A percentile compares a stretch with the other conserved stretches of the same genome.
These are phyloP conservation scores for Hormaphis cornu DNA, from an alignment of 1,140 invertebrate species.

Conservation along the genomic window DNA sequence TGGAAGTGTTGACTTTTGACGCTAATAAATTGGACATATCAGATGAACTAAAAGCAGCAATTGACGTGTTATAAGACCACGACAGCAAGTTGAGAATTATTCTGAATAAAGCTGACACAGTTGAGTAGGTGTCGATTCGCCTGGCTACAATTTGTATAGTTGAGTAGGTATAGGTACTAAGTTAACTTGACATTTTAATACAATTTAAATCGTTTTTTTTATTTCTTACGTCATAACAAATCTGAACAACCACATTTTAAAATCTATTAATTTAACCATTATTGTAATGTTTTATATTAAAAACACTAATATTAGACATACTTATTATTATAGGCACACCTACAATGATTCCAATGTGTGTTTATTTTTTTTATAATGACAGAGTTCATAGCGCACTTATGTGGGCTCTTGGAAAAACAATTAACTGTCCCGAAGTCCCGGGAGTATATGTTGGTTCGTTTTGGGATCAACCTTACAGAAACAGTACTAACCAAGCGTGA, in stretches of 20 bases:
- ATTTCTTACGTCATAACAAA: too few species aligned
- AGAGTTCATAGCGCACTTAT: slow-evolving; percentile 96
- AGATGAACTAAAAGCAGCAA: slow-evolving; percentile 90
- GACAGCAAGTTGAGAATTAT: slow-evolving; percentile 99
- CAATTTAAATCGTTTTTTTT: too few species aligned
- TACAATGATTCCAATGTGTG: too few species aligned
- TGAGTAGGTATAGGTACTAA: too few species aligned
- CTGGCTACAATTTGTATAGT: too few species aligned
- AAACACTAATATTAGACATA: too few species aligned
- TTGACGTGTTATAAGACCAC: slow-evolving; percentile 87
- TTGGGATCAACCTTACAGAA: slow-evolving; percentile 65
- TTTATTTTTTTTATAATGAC: slow-evolving; percentile 52
- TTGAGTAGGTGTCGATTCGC: slow-evolving; percentile 45
- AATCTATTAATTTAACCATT: too few species aligned
- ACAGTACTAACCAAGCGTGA: slow-evolving; percentile 50
- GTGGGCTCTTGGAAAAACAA: slow-evolving; percentile 72
- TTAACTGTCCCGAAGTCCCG: slow-evolving; percentile 69
- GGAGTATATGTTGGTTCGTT: slow-evolving; percentile 72
- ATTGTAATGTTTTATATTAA: too few species aligned
- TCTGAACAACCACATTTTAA: too few species aligned
- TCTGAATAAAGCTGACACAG: slow-evolving; percentile 97
- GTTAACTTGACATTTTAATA: neutral
- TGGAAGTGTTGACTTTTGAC: slow-evolving; percentile 95
- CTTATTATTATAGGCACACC: too few species aligned
- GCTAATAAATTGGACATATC: slow-evolving; percentile 99